Percentiles rank a stretch among this genome's conserved stretches.
phyloP scores from a whole-genome alignment of 2,113 vertebrate genomes.

The Pardalotus punctatus region DNA sequence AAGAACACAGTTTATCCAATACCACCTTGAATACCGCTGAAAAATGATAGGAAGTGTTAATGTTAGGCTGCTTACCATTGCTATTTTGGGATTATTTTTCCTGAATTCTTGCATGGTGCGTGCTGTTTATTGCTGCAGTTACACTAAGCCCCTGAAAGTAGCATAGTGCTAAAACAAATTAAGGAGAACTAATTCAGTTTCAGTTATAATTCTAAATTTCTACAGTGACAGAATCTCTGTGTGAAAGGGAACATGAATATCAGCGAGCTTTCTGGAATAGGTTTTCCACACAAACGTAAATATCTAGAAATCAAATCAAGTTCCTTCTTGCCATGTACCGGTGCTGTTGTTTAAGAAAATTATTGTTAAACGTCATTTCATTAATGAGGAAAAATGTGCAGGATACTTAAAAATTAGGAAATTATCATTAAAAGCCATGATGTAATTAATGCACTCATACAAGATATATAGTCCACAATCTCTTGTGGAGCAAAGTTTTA shows the following conservation, averaged over 20 bases:
- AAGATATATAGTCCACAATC: neutral
- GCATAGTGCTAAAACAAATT: neutral
- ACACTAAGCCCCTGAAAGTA: neutral
- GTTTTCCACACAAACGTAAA: neutral
- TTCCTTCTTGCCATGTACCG: neutral
- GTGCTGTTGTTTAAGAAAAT: neutral
- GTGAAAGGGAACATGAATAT: neutral
- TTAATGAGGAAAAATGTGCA: neutral
- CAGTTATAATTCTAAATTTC: neutral
- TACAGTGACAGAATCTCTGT: neutral
- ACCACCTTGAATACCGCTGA: neutral
- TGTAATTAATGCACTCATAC: neutral
- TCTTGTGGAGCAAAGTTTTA: neutral
- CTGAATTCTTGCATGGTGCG: neutral
- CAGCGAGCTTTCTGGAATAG: neutral
- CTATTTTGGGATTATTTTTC: neutral
- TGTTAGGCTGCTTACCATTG: neutral
- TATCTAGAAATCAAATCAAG: neutral
- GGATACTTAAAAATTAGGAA: neutral
- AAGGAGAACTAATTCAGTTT: neutral
- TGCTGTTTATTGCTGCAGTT: neutral
- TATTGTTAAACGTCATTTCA: neutral
- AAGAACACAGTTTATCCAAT: neutral
- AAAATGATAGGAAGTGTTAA: neutral
- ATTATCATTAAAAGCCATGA: neutral